Evolutionary conservation across 2,888 invertebrate species (phyloP), one percentile per base, ranked within the genome.

Genomic region (Lymantria monacha): DNA sequence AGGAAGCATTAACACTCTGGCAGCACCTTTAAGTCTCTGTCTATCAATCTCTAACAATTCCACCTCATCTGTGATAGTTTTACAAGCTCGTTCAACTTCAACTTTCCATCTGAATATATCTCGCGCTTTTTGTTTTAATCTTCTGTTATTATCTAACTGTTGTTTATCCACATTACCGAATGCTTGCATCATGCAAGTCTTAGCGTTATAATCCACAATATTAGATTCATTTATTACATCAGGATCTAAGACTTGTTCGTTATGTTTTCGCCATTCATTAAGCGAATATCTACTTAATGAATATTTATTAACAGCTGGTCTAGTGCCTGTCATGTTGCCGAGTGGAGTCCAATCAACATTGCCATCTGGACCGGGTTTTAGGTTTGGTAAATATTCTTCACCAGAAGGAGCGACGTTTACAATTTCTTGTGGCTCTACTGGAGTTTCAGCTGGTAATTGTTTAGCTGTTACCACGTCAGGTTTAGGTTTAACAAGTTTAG

Each of bases 31-130:
- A 22, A 96, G 81, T 7, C 95, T 88, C 52, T 93, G 91, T 46
- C 94, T 89, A 69, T 96, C 94, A 49, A 93, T 93, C 81, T 95
- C 95, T 56, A 96, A 82, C 22, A 92, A 78, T 55, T 93, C 92
- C 7, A 96, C 94, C 83, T 96, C 96, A 60, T 95, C 93, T 0
- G 93, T 93, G 59, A 95, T 94, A 0, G 93, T 93, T 55, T 91
- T 92, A 58, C 95, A 94, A 9, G 95, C 93, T 51, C 92, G 92
- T 72, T 96, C 95, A 15, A 96, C 85, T 69, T 96, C 95, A 13
- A 92, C 93, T 84, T 96, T 96, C 95, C 95, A 96, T 63, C 94
- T 92, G 66, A 94, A 93, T 48, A 96, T 90, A 55, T 95, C 94
- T 66, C 92, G 92, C 7, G 94, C 93, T 46, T 96, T 93, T 59